A percentile compares a stretch with the other conserved stretches of the same genome.
phyloP scores from a whole-genome alignment of 2,113 vertebrate genomes.

The Coreoperca whiteheadi region DNA sequence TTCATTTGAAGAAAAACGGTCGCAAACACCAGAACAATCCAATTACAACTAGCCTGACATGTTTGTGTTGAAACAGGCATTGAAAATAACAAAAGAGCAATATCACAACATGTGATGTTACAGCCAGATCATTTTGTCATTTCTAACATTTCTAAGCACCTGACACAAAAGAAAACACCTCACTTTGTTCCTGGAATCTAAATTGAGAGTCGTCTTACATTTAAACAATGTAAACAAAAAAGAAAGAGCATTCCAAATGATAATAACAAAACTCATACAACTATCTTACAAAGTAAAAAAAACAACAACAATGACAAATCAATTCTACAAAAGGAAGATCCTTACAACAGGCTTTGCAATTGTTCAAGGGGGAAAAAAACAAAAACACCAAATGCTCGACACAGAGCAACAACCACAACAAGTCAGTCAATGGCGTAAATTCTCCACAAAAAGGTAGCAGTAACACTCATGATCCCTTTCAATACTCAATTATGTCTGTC shows the following conservation, averaged over 20 bases:
- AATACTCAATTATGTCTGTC: slow-evolving; percentile 57
- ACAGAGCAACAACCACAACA: slow-evolving; percentile 64
- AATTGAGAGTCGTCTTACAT: slow-evolving; percentile 72
- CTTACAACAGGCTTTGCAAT: slow-evolving; percentile 74
- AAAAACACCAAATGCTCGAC: slow-evolving; percentile 54
- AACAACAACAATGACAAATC: slow-evolving; percentile 59
- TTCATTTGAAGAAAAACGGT: slow-evolving; percentile 49
- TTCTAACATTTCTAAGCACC: slow-evolving; percentile 72
- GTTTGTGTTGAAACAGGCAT: slow-evolving; percentile 52
- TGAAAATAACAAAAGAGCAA: slow-evolving; percentile 44
- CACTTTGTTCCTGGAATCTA: slow-evolving; percentile 84
- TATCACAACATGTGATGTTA: slow-evolving; percentile 75
- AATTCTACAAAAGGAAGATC: slow-evolving; percentile 80
- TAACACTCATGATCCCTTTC: slow-evolving; percentile 75
- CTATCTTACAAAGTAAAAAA: slow-evolving; percentile 82
- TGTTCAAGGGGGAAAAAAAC: slow-evolving; percentile 64
- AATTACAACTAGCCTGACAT: slow-evolving; percentile 53
- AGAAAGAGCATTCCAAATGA: slow-evolving; percentile 69
- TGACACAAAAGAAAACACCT: slow-evolving; percentile 76
- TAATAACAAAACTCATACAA: slow-evolving; percentile 73
- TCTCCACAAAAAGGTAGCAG: slow-evolving; percentile 58
- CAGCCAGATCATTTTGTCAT: slow-evolving; percentile 68
- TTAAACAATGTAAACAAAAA: slow-evolving; percentile 76
- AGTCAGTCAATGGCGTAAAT: slow-evolving; percentile 70
- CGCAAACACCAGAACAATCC: slow-evolving; percentile 47